Evolutionary conservation across 2,888 invertebrate genomes (phyloP), one percentile per base, ranked within the genome.

Genomic region (Pomacea canaliculata): DNA sequence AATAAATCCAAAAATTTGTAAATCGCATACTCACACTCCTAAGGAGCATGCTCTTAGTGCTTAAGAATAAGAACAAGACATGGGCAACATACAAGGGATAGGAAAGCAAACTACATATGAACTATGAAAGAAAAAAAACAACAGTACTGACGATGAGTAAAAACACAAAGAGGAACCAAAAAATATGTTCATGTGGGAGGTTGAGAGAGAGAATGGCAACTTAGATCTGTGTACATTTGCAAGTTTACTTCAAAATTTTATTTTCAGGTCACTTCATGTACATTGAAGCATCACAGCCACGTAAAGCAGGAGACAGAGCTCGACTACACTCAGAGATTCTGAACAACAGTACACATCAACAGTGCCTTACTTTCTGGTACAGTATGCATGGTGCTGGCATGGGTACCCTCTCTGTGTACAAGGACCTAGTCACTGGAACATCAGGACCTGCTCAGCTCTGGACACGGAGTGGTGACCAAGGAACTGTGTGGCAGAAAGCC

Each of bases 221-320:
- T 18, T 12, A 23, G 23, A 27, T 63, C 18, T 12, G n/a, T 18
- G 10, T 63, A 7, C 51, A 56, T 13, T 10, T 13, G 16, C 51
- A 56, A 56, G 16, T 56, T 10, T 56, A 56, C 16, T 56, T 56
- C 8, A 56, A 23, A 56, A 56, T 56, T 56, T 56, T 10, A 8
- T 71, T 76, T 76, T 3, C 79, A 86, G 87, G 88, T 60, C 84
- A 85, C 78, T 87, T 85, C 79, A 79, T 88, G 71, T 86, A 85
- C 78, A 84, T 86, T 46, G 86, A 87, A 73, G 77, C 85, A 8
- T 85, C 92, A 7, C 92, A 92, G 80, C 93, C 93, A 0, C 89
- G 93, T 68, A 85, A 92, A 79, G 92, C 92, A 7, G 93, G 93
- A 1, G 93, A 94, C 83, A 89, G 90, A 56, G 93, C 94, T 0